Evolutionary conservation across 2,797 vertebrate genomes (phyloP).

Genomic region (Nothura maculosa): DNA sequence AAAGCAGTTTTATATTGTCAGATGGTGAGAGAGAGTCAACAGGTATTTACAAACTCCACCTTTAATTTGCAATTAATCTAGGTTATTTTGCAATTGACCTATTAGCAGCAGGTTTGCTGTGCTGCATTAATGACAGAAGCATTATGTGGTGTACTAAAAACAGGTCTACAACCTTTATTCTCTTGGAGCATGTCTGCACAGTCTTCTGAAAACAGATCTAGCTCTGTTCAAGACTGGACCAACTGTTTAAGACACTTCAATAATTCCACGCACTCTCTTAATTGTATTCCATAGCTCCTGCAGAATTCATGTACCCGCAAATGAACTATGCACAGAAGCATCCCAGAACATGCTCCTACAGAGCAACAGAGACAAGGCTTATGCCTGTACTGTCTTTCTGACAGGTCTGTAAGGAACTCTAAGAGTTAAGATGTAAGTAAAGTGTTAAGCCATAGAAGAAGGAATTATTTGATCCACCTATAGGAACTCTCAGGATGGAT

Average conservation of each 20-base stretch:
- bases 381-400: background rate
- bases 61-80: background rate
- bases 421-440: accelerated
- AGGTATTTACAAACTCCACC: background rate
- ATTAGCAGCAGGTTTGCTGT: background rate
- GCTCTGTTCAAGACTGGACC: background rate
- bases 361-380: background rate
- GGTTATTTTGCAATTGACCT: background rate
- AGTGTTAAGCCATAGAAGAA: background rate
- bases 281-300: accelerated
- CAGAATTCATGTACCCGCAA: background rate
- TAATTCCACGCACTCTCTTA: background rate
- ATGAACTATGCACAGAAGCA: background rate
- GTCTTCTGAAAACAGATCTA: background rate
- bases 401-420: background rate
- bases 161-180: background rate
- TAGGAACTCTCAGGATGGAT: background rate
- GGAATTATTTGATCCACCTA: background rate
- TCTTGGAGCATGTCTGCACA: background rate
- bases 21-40: background rate
- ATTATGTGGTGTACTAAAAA: background rate
- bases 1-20: background rate
- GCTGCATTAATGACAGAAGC: background rate
- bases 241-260: background rate
- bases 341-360: background rate